These are phyloP conservation scores for Epizoanthus stellaris DNA, from an alignment of 92 coral and sea anemone genomes.

Conservation along the genomic window DNA sequence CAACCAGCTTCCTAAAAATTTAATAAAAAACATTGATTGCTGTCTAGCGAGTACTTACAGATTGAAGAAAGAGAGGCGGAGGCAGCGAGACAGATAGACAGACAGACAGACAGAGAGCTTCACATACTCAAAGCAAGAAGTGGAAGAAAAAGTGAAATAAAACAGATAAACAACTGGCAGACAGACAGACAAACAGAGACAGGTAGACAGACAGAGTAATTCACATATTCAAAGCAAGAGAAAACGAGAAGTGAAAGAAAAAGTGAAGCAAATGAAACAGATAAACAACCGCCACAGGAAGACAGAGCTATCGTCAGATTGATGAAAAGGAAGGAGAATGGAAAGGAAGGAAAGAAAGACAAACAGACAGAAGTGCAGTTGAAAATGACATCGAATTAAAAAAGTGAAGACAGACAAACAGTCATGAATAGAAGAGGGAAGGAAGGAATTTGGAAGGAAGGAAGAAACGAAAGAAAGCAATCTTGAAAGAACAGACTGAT, in stretches of 20 bases:
- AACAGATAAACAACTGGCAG: neutral
- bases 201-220: no score
- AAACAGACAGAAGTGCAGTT: neutral
- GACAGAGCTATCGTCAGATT: neutral
- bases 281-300: neutral
- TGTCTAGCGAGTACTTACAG: no score
- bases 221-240: no score
- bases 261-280: neutral
- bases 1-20: constrained; percentile 87
- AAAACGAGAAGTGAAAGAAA: neutral
- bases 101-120: no score
- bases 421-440: neutral
- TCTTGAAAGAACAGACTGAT: neutral
- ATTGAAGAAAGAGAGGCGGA: neutral
- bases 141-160: neutral
- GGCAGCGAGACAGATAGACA: no score
- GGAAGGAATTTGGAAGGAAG: neutral
- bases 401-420: no score
- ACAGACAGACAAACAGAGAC: neutral
- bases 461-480: neutral
- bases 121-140: no score
- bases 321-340: neutral
- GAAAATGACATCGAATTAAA: neutral
- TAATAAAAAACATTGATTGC: neutral
- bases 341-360: neutral